These are phyloP conservation scores for Rattus rattus DNA, from an alignment of 2,113 vertebrate species.

Conservation along the genomic window DNA sequence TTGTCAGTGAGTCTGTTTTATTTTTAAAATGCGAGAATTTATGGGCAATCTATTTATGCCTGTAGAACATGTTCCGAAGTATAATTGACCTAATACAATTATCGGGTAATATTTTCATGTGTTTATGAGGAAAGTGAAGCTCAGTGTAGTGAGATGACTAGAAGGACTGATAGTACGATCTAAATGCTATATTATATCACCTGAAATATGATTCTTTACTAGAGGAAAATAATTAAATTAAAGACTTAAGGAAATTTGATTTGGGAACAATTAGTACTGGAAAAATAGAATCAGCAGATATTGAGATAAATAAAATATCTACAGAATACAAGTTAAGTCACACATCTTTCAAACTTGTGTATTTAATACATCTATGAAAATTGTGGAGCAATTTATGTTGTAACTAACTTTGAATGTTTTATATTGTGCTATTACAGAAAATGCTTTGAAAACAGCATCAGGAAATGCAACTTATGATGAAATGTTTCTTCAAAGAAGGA, in stretches of 20 bases:
- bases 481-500: neutral
- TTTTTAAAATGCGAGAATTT: neutral
- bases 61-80: neutral
- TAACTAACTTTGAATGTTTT: neutral
- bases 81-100: neutral
- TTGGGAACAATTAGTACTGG: neutral
- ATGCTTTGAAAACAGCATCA: neutral
- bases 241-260: neutral
- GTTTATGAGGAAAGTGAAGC: neutral
- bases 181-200: neutral
- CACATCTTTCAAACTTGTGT: neutral
- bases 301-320: neutral
- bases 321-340: neutral
- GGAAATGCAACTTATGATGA: neutral
- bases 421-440: neutral
- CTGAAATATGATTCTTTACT: neutral
- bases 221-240: neutral
- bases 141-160: neutral
- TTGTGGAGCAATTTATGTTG: neutral
- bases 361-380: neutral
- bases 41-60: neutral
- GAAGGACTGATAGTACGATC: neutral
- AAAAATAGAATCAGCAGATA: neutral
- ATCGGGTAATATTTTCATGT: neutral
- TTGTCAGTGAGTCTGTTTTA: neutral